Evolutionary conservation across 2,888 invertebrate species (phyloP).

Genomic region (Callosobruchus maculatus): DNA sequence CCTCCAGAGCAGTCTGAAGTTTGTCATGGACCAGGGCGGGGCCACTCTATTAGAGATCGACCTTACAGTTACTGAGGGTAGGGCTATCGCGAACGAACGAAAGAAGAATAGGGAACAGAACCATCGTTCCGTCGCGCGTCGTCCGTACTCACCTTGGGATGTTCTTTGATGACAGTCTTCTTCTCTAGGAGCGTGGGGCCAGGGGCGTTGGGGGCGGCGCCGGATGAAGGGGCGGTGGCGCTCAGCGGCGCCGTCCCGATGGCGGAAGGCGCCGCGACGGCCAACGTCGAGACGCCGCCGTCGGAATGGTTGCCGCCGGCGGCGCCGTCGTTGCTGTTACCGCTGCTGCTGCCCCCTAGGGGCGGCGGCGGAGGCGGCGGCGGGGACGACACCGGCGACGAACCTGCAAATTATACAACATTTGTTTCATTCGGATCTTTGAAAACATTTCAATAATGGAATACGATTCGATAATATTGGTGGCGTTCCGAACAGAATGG

Average conservation of each 20-base stretch:
- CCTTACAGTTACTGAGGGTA: too few species aligned
- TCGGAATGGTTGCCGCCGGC: not conserved
- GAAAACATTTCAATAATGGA: too few species aligned
- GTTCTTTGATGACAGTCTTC: constrained; percentile 54
- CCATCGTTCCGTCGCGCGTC: too few species aligned
- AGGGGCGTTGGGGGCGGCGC: not conserved
- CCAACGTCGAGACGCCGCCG: not conserved
- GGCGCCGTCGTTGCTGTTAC: constrained; percentile 57
- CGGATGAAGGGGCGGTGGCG: not conserved
- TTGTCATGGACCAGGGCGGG: too few species aligned
- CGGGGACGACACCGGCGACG: constrained; percentile 70
- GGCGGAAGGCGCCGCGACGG: constrained; percentile 21
- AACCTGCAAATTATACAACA: constrained; percentile 15
- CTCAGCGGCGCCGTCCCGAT: too few species aligned
- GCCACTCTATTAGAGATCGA: too few species aligned
- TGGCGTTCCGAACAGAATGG: too few species aligned
- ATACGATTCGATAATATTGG: too few species aligned
- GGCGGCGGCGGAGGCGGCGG: constrained; percentile 40
- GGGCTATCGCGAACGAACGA: too few species aligned
- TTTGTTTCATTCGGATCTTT: too few species aligned
- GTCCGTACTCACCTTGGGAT: constrained; percentile 50
- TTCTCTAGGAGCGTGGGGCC: constrained; percentile 53
- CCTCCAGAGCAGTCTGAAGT: too few species aligned
- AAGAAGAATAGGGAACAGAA: too few species aligned
- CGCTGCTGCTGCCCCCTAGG: constrained; percentile 15